A percentile compares a stretch with the other conserved stretches of the same genome.
Conservation (phyloP, 2,797 vertebrate genomes). For the Acrossocheilus fasciatus region DNA sequence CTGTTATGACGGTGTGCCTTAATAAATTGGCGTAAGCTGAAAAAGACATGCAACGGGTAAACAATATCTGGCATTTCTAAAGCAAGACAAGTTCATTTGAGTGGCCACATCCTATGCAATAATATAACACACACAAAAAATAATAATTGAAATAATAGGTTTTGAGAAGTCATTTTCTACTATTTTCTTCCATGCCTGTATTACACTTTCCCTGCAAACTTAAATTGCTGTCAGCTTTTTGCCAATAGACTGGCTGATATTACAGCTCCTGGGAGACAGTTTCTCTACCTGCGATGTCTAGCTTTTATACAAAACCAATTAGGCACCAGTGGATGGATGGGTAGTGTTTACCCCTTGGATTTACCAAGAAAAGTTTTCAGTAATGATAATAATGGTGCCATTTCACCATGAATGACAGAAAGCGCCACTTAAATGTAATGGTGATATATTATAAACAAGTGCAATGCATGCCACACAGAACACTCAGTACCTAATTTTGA, state of each 20-base stretch:
- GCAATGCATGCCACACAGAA: neutral
- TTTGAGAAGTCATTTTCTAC: neutral
- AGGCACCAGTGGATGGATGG: neutral
- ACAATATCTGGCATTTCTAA: conserved; percentile 29
- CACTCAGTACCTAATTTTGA: conserved; percentile 1
- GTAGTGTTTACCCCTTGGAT: neutral
- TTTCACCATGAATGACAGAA: conserved; percentile 9
- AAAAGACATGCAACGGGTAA: conserved; percentile 10
- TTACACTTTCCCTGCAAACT: neutral
- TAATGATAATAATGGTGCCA: conserved; percentile 7
- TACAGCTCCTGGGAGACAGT: neutral
- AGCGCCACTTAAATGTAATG: neutral
- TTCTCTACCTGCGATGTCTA: neutral
- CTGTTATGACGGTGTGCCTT: conserved; percentile 8
- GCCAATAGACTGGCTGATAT: neutral
- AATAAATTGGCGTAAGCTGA: neutral
- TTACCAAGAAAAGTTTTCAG: neutral
- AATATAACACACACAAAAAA: neutral
- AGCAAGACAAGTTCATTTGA: neutral
- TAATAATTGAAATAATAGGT: conserved; percentile 16
- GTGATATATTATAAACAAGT: neutral
- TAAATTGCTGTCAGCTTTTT: conserved; percentile 26
- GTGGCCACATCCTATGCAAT: conserved; percentile 12
- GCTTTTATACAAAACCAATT: conserved; percentile 29
- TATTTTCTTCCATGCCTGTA: neutral